These are phyloP conservation scores for Neogale vison DNA, from an alignment of 2,113 vertebrate species.

Conservation along the genomic window DNA sequence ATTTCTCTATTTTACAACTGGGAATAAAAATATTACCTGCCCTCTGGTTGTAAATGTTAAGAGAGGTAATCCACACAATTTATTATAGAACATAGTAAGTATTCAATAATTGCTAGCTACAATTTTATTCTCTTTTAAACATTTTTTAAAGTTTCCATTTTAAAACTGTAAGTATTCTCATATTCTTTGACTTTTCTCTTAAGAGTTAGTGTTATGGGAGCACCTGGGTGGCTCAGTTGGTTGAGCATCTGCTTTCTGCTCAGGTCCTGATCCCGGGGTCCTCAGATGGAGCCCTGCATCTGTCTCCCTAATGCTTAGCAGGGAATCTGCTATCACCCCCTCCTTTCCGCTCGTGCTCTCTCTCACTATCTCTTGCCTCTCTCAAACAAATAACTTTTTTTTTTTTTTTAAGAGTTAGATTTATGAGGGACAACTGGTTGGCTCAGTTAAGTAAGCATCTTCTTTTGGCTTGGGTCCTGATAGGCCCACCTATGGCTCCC, in stretches of 20 bases:
- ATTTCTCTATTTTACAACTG: not conserved
- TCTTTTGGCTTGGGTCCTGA: not conserved
- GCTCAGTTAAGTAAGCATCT: not conserved
- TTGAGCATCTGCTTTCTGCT: not conserved
- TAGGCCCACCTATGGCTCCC: not conserved
- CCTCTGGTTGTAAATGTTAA: not conserved
- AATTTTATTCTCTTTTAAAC: not conserved
- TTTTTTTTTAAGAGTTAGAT: not conserved
- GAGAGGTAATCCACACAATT: not conserved
- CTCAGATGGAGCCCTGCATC: not conserved
- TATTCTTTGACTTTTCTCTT: not conserved
- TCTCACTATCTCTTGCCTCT: not conserved
- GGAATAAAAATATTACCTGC: not conserved
- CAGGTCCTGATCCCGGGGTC: not conserved
- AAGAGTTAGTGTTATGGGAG: not conserved
- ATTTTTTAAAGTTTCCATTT: not conserved
- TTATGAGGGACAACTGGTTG: not conserved
- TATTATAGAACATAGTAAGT: not conserved
- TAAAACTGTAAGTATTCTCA: not conserved
- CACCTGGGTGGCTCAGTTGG: not conserved
- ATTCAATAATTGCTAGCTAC: not conserved
- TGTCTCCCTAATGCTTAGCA: not conserved
- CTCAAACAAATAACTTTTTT: not conserved
- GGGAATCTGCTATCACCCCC: not conserved
- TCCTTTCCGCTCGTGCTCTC: not conserved